Conservation (phyloP, 2,113 vertebrate species). For the Vulpes lagopus region DNA sequence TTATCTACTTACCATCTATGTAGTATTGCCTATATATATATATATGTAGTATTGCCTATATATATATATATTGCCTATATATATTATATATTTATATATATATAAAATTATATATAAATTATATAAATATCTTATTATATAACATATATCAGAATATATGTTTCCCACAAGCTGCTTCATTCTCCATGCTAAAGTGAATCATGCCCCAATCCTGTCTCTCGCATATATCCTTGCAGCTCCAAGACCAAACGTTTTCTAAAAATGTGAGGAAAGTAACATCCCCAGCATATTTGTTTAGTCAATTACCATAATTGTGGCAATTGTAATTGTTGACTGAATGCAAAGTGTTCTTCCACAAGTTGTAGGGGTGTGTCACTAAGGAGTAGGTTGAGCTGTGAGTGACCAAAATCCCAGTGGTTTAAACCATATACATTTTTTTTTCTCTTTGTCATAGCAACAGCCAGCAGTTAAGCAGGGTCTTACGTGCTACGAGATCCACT, state of each 20-base stretch:
- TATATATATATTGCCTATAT: neutral
- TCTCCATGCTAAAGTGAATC: neutral
- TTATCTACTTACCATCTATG: neutral
- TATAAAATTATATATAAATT: neutral
- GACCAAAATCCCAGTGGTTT: neutral
- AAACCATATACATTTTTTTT: neutral
- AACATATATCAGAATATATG: no score
- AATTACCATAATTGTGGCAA: neutral
- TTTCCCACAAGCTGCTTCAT: neutral
- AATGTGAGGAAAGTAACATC: neutral
- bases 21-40: neutral
- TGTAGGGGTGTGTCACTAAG: fast-evolving
- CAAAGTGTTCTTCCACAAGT: neutral
- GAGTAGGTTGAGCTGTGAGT: neutral
- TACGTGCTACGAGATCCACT: neutral
- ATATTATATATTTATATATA: neutral
- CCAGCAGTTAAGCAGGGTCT: neutral
- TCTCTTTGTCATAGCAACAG: neutral
- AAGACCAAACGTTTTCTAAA: neutral
- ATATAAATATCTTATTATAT: neutral
- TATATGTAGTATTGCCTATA: neutral
- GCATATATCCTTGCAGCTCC: neutral
- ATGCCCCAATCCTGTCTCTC: neutral
- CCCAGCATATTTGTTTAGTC: neutral
- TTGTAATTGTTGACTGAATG: neutral